Evolutionary conservation across 2,113 vertebrate genomes (phyloP), one percentile per base, ranked within the genome.

Genomic region (Canis aureus): DNA sequence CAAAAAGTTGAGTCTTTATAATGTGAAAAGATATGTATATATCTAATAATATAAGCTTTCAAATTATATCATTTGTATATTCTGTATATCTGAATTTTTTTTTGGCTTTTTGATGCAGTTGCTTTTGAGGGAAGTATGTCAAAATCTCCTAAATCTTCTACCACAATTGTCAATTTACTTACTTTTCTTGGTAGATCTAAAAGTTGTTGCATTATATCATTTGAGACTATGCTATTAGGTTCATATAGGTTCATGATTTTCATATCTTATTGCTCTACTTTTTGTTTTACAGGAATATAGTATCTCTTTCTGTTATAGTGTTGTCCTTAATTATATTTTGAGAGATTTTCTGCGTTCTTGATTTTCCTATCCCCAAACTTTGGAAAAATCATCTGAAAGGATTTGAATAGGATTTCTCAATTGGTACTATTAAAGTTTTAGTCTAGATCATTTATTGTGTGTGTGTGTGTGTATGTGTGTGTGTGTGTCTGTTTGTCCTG

Each of bases 41-140:
- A 69, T 57, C 51, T 92, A 76, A 78, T 49, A 84, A 92, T 51
- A 60, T 20, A 67, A 57, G 7, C 23, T 62, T 96, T 91, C 85
- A 76, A 90, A n/a, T 90, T 71, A 25, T 74, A 13, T 89, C 62
- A 73, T 94, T 94, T 94, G 62, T 57, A 69, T 90, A 11, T 95
- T 66, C 17, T 81, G 7, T 69, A 35, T 82, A 82, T 82, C 27
- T 95, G 57, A 62, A 35, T 35, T 49, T 79, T 38, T 86, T 55
- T 83, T 81, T 86, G 32, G 35, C 25, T 87, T 95, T 81, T 89
- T 76, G 38, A 93, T 55, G 27, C 74, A 60, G 23, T 27, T 57
- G 49, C 17, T 88, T 92, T 87, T 87, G 85, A 95, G 17, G 22
- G 15, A 17, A 29, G 71, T 60, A 8, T 64, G 78, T 83, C 86